These are phyloP conservation scores for Sebastes goodei DNA, from an alignment of 2,797 vertebrate genomes.

Conservation along the genomic window DNA sequence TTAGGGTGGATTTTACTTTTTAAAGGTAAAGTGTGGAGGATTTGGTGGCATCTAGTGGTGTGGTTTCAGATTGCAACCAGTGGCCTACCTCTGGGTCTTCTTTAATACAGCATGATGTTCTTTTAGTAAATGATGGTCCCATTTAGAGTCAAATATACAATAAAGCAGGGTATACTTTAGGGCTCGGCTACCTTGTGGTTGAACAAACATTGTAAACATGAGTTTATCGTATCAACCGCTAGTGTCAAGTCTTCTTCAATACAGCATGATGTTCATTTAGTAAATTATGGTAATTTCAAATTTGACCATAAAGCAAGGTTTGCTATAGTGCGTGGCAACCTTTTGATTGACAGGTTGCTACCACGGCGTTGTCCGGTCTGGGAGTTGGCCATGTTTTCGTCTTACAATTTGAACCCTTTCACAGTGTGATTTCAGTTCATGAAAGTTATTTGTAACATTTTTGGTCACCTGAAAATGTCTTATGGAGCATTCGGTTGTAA, in stretches of 20 bases:
- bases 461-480: neutral
- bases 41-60: neutral
- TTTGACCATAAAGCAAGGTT: too few relatives aligned
- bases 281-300: neutral
- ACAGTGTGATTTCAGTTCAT: neutral
- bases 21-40: neutral
- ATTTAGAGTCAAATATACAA: neutral
- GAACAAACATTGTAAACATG: neutral
- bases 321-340: too few relatives aligned
- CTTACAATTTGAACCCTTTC: neutral
- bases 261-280: neutral
- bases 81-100: neutral
- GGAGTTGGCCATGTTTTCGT: neutral
- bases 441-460: neutral
- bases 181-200: neutral
- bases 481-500: too few relatives aligned
- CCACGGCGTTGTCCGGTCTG: neutral
- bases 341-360: too few relatives aligned
- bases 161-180: neutral
- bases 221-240: too few relatives aligned
- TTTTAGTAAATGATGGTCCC: neutral
- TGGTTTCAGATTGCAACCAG: neutral
- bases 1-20: neutral
- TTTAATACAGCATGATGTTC: neutral
- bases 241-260: neutral